Percentiles rank a stretch among this genome's conserved stretches.
phyloP scores from a whole-genome alignment of 2,113 vertebrate species.

The Nothocercus julius region DNA sequence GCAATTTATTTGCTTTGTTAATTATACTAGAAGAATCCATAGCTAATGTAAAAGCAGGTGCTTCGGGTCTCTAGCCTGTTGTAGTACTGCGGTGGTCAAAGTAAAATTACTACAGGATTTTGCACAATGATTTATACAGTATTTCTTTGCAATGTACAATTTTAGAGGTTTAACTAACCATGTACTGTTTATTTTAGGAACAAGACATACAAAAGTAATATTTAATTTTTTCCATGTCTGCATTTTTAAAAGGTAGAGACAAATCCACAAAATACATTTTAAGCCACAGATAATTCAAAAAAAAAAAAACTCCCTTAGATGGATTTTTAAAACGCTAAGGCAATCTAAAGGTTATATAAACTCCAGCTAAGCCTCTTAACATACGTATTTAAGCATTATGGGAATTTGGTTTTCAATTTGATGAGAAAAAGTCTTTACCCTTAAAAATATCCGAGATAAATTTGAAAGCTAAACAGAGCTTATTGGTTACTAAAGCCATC shows the following conservation, averaged over 20 bases:
- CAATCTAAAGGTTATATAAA: conserved; percentile 39
- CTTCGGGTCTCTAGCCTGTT: not conserved
- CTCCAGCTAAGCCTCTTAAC: conserved; percentile 21
- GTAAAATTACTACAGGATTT: not conserved
- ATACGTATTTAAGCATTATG: not conserved
- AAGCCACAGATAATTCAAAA: not conserved
- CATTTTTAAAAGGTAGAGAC: not conserved
- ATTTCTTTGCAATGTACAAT: not conserved
- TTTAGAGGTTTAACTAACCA: not conserved
- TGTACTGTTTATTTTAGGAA: not conserved
- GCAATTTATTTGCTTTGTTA: not conserved
- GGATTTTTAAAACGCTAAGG: not conserved
- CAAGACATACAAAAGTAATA: not conserved
- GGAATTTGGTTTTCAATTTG: conserved; percentile 23
- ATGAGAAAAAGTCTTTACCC: not conserved
- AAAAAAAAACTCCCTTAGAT: not conserved
- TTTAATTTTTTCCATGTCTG: not conserved
- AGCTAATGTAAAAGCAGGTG: not conserved
- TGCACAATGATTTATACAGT: not conserved
- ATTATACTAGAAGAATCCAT: not conserved
- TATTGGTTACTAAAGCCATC: not conserved
- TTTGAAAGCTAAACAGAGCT: not conserved
- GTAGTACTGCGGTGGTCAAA: not conserved
- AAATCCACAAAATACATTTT: not conserved
- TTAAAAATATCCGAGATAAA: not conserved